Conservation (phyloP, 2,797 vertebrate species). For the Pseudochirops cupreus region DNA sequence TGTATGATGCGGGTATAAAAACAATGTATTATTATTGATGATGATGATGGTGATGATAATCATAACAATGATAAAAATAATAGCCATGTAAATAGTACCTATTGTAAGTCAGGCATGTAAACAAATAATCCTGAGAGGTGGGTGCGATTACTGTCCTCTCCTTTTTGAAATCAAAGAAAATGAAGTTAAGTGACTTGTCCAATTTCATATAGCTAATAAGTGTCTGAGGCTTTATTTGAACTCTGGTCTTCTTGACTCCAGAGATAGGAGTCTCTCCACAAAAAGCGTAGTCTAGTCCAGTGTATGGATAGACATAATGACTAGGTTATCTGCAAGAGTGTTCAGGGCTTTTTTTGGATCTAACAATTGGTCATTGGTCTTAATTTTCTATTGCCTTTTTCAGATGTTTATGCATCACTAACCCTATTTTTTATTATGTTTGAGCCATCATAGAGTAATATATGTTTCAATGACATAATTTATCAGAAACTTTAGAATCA, state of each 20-base stretch:
- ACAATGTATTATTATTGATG: not conserved
- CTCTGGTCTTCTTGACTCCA: not conserved
- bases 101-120: no score
- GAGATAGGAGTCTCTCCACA: not conserved
- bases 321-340: not conserved
- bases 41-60: no score
- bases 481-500: conserved; percentile 16
- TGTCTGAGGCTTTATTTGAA: not conserved
- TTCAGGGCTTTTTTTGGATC: not conserved
- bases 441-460: not conserved
- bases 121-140: not conserved
- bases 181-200: not conserved
- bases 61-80: no score
- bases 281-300: not conserved
- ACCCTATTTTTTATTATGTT: not conserved
- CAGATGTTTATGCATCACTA: not conserved
- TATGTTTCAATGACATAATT: not conserved
- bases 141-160: not conserved
- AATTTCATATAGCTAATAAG: not conserved
- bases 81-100: not conserved
- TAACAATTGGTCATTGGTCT: not conserved
- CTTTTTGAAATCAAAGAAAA: not conserved
- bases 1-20: not conserved
- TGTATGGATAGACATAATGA: not conserved
- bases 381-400: not conserved